Evolutionary conservation across 2,888 invertebrate genomes (phyloP).

Genomic region (Diogma glabrata): DNA sequence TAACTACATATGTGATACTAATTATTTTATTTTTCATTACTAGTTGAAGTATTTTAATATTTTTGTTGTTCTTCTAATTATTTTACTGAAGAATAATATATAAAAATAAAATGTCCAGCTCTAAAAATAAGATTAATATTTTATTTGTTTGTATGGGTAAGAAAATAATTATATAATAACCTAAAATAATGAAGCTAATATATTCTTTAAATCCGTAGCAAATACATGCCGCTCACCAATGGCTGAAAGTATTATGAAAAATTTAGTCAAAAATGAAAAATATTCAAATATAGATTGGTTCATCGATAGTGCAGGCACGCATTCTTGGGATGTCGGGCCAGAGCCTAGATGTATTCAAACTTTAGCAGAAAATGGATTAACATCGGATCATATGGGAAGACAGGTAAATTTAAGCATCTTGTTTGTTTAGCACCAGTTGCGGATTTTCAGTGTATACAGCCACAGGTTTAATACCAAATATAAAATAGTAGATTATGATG

Average conservation of each 20-base stretch:
- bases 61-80: too few relatives aligned
- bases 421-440: too few relatives aligned
- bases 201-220: too few relatives aligned
- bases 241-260: slow-evolving; percentile 75
- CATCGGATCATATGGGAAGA: slow-evolving; percentile 51
- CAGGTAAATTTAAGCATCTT: too few relatives aligned
- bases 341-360: slow-evolving; percentile 50
- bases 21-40: too few relatives aligned
- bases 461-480: too few relatives aligned
- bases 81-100: background rate
- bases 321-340: slow-evolving; percentile 79
- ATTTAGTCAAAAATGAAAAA: slow-evolving; percentile 33
- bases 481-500: too few relatives aligned
- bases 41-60: too few relatives aligned
- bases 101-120: background rate
- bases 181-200: background rate
- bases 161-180: background rate
- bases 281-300: slow-evolving; percentile 46
- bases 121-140: slow-evolving; percentile 9
- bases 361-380: slow-evolving; percentile 46
- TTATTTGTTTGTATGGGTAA: slow-evolving; percentile 15
- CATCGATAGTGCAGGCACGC: slow-evolving; percentile 80
- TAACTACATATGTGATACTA: too few relatives aligned
- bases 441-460: too few relatives aligned
- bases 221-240: slow-evolving; percentile 94